phyloP scores from a whole-genome alignment of 2,113 vertebrate species.

The Daphoenositta chrysoptera region DNA sequence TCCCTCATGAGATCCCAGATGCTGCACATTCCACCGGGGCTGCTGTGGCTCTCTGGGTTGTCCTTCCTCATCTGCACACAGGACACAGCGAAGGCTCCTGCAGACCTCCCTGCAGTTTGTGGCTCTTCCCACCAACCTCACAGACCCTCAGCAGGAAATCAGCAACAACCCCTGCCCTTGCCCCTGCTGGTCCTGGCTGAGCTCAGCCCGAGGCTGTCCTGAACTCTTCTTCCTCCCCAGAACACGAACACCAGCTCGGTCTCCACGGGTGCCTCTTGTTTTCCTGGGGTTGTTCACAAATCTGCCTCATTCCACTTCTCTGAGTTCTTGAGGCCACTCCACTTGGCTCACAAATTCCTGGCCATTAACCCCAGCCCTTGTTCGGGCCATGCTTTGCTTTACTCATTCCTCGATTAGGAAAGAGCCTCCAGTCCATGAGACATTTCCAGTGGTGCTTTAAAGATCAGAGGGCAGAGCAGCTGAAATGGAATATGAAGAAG shows the following conservation, averaged over 20 bases:
- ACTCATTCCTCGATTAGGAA: background rate
- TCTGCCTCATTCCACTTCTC: background rate
- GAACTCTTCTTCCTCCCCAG: background rate
- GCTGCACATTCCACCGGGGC: constrained; percentile 84
- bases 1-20: constrained; percentile 87
- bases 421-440: background rate
- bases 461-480: background rate
- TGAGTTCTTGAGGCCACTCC: background rate
- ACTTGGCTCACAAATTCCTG: background rate
- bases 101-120: constrained; percentile 72
- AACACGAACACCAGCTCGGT: background rate
- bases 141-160: constrained; percentile 79
- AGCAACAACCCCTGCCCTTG: background rate
- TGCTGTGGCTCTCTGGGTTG: constrained; percentile 79
- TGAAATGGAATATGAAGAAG: background rate
- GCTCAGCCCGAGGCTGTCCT: background rate
- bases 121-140: constrained; percentile 70
- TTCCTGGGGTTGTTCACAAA: background rate
- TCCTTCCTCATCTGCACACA: constrained; percentile 82
- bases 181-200: background rate
- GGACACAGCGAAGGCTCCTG: constrained; percentile 78
- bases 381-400: background rate
- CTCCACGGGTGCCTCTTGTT: background rate
- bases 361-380: background rate
- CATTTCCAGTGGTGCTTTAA: background rate